Evolutionary conservation across 2,888 invertebrate genomes (phyloP).

Genomic region (Drosophila vallismaia): DNA sequence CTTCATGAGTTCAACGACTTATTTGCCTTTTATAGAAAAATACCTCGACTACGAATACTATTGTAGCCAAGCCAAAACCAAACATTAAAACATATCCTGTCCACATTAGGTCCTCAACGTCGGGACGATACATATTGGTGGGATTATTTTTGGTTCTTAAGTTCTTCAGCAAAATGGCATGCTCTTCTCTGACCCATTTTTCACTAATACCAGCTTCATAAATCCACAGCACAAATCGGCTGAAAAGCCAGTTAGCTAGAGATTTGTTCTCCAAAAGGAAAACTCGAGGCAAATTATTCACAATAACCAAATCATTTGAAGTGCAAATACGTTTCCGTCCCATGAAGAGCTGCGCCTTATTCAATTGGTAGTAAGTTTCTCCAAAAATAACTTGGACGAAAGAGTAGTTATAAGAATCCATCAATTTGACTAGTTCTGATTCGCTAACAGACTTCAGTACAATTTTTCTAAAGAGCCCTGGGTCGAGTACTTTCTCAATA

Average conservation of each 20-base stretch:
- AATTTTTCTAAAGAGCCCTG: neutral
- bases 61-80: neutral
- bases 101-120: neutral
- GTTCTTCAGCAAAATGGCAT: neutral
- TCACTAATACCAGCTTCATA: neutral
- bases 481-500: neutral
- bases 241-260: neutral
- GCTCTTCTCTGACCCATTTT: neutral
- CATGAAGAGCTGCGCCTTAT: neutral
- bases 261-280: neutral
- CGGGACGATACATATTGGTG: neutral
- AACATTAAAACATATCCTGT: neutral
- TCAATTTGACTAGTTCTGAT: neutral
- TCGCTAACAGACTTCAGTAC: neutral
- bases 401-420: neutral
- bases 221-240: neutral
- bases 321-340: neutral
- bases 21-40: neutral
- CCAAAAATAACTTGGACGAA: neutral
- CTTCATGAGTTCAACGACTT: neutral
- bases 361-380: neutral
- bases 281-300: neutral
- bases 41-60: neutral
- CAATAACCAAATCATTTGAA: slow-evolving; percentile 1
- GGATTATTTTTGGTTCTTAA: neutral